These are phyloP conservation scores for Rhopalosiphum nymphaeae DNA, from an alignment of 2,888 invertebrate species.

Conservation along the genomic window DNA sequence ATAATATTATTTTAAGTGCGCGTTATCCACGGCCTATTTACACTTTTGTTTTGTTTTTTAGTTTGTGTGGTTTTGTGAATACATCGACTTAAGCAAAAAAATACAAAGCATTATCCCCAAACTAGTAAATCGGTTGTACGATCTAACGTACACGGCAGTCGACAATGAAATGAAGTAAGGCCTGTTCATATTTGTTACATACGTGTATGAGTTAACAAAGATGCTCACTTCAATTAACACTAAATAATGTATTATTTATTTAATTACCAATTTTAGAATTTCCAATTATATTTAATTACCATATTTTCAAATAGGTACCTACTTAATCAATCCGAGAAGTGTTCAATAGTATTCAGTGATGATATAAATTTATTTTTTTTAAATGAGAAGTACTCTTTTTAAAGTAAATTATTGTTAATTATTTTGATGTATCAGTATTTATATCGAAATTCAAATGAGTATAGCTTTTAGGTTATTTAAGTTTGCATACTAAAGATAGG, in stretches of 20 bases:
- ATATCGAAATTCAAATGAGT: neutral
- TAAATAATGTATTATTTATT: slow-evolving; percentile 14
- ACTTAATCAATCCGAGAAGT: neutral
- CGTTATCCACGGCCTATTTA: neutral
- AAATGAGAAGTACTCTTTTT: neutral
- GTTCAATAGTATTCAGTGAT: neutral
- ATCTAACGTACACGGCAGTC: slow-evolving; percentile 82
- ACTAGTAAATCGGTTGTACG: slow-evolving; percentile 79
- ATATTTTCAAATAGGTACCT: too few species aligned
- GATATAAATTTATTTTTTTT: neutral
- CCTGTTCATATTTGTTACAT: neutral
- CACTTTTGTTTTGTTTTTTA: slow-evolving; percentile 58
- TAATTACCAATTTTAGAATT: neutral
- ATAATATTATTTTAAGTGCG: neutral
- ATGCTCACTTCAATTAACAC: neutral
- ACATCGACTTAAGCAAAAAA: slow-evolving; percentile 80
- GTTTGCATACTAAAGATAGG: neutral
- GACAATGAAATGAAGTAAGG: slow-evolving; percentile 83
- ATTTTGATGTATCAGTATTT: neutral
- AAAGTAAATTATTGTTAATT: too few species aligned
- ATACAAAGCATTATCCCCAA: slow-evolving; percentile 77
- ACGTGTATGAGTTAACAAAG: neutral
- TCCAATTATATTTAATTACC: neutral
- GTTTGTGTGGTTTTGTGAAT: slow-evolving; percentile 79
- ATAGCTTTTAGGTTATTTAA: neutral